Evolutionary conservation across 2,113 vertebrate genomes (phyloP), one percentile per base, ranked within the genome.

Genomic region (Pluvianellus socialis): DNA sequence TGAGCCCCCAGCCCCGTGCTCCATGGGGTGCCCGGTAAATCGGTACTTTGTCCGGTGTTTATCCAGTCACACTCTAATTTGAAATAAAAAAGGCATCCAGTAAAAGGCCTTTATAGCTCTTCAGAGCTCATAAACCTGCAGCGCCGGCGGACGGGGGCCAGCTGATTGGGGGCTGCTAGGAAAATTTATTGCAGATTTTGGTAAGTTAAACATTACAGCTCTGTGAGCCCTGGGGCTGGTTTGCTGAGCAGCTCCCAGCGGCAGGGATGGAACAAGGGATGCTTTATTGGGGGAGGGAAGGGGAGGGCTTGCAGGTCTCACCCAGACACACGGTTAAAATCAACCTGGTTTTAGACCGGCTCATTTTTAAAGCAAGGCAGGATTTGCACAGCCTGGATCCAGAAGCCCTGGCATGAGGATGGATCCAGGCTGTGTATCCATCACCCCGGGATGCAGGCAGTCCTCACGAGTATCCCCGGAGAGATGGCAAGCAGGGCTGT

Each of bases 181-280:
- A 86, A 94, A 96, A 97, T 96, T 96, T 96, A 96, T 94, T 94
- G 74, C 97, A 95, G 96, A 94, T 96, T 95, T 97, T 70, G 94
- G 83, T 96, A 96, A 96, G 88, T 95, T 83, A 96, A 96, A 96
- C 96, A 97, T 95, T 90, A 62, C 94, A 80, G 91, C 79, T 75
- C 79, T 77, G 63, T 74, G 56, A 95, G 89, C 87, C 74, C 79
- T 6, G 0, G 52, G 67, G 76, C 66, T 65, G 83, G 76, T 40
- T 91, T 90, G 93, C 32, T 44, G 92, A 91, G 92, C 85, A 83
- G 77, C 88, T 92, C 81, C 84, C 92, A 86, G 68, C 2, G 1
- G 95, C 58, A 63, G 80, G 38, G 73, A 87, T 24, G 35, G 83
- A 95, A 97, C 95, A 94, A 94, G 96, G 86, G 93, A 89, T 61